Conservation (phyloP, 2,888 invertebrate genomes). For the Ischnus inquisitorius region DNA sequence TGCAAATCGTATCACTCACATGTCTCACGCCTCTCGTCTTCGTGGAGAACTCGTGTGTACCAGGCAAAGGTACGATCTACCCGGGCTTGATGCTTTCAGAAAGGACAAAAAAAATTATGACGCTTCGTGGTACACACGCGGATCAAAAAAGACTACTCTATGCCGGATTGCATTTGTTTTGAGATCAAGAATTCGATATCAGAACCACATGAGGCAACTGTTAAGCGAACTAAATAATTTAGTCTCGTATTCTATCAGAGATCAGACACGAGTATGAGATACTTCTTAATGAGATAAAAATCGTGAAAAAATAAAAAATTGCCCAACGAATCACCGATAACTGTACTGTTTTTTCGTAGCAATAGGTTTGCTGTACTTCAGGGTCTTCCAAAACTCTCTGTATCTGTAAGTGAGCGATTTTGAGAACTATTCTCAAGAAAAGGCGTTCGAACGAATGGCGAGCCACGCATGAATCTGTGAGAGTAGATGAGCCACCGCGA, state of each 20-base stretch:
- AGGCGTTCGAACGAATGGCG: conserved; percentile 49
- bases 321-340: too few relatives aligned
- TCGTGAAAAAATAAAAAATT: too few relatives aligned
- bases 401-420: conserved; percentile 33
- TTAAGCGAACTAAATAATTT: too few relatives aligned
- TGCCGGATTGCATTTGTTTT: not conserved
- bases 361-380: too few relatives aligned
- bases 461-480: conserved; percentile 48
- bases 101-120: conserved; percentile 67
- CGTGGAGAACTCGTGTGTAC: conserved; percentile 61
- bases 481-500: conserved; percentile 60
- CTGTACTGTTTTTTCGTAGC: too few relatives aligned
- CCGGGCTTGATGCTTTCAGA: conserved; percentile 30
- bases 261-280: too few relatives aligned
- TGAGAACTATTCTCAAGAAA: conserved; percentile 51
- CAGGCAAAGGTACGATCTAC: conserved; percentile 38
- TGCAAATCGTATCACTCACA: conserved; percentile 82
- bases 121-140: not conserved
- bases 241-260: too few relatives aligned
- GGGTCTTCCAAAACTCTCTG: not conserved
- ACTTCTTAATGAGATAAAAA: too few relatives aligned
- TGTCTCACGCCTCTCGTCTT: conserved; percentile 72
- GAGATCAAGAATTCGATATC: not conserved
- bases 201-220: not conserved
- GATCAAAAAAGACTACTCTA: not conserved